Percentiles rank a stretch among this genome's conserved stretches.
Evolutionary conservation across 2,888 invertebrate species (phyloP).

Genomic region (Drosophila birchii): DNA sequence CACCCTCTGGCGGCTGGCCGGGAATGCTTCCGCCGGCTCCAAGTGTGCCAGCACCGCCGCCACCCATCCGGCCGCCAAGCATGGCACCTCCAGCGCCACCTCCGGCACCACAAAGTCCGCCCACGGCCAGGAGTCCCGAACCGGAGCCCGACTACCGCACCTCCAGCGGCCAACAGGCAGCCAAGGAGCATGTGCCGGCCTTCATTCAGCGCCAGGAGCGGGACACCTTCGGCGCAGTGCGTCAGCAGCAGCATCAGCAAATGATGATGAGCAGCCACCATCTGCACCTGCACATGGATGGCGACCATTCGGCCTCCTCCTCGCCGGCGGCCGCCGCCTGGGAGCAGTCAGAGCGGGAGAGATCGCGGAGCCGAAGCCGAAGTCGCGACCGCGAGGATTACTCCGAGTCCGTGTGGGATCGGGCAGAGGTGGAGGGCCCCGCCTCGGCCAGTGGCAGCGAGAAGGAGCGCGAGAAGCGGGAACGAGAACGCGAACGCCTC

Average conservation of each 20-base stretch:
- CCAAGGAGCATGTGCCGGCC: conserved; percentile 83
- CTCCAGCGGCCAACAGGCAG: conserved; percentile 6
- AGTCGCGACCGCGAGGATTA: conserved; percentile 85
- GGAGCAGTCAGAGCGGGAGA: conserved; percentile 83
- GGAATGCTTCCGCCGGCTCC: conserved; percentile 88
- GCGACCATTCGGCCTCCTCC: conserved; percentile 28
- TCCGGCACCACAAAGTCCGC: conserved; percentile 88
- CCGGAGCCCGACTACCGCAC: conserved; percentile 66
- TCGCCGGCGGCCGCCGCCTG: conserved; percentile 48
- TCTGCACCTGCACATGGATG: conserved; percentile 30
- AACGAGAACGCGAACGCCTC: conserved; percentile 84
- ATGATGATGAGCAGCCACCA: conserved; percentile 36
- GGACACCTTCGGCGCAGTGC: conserved; percentile 90
- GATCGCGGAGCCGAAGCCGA: conserved; percentile 84
- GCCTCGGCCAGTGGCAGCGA: conserved; percentile 84
- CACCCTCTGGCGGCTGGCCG: conserved; percentile 86
- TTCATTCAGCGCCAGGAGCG: conserved; percentile 90
- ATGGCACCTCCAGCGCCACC: conserved; percentile 87
- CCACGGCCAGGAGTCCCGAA: conserved; percentile 39
- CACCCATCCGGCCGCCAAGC: conserved; percentile 86
- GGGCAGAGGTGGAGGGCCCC: conserved; percentile 85
- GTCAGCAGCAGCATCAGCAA: conserved; percentile 84
- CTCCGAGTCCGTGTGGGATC: conserved; percentile 85
- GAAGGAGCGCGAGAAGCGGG: conserved; percentile 84
- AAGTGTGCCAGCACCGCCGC: conserved; percentile 86